Evolutionary conservation across 2,797 vertebrate genomes (phyloP).

Genomic region (Accipiter superciliosus): DNA sequence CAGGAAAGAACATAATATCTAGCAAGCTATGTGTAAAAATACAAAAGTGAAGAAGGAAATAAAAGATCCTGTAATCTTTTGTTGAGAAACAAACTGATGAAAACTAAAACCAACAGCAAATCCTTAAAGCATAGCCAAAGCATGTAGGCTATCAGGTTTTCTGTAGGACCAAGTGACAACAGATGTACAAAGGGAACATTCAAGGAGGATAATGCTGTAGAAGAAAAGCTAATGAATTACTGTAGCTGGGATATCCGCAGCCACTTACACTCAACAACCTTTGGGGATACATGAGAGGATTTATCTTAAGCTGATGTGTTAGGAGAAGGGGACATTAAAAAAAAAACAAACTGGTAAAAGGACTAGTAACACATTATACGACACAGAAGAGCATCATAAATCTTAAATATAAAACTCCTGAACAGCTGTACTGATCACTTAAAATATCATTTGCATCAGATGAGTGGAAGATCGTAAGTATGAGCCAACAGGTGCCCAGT

Average conservation of each 20-base stretch:
- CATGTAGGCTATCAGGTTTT: background rate
- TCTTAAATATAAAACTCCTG: background rate
- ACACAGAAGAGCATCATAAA: background rate
- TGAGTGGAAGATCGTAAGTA: background rate
- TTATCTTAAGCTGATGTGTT: background rate
- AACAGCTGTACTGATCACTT: background rate
- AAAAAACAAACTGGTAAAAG: background rate
- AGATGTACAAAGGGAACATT: background rate
- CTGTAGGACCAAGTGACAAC: background rate
- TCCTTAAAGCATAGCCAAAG: background rate
- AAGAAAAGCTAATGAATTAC: background rate
- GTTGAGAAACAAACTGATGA: background rate
- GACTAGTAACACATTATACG: background rate
- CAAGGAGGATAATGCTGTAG: background rate
- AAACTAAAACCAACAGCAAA: background rate
- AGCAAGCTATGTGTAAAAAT: background rate
- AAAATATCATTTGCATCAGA: background rate
- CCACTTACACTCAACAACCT: background rate
- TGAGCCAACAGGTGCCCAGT: background rate
- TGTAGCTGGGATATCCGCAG: background rate
- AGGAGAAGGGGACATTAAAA: background rate
- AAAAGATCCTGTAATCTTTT: background rate
- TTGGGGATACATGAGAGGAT: background rate
- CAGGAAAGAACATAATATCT: background rate
- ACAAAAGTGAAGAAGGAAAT: background rate